Percentiles rank a stretch among this genome's conserved stretches.
Conservation (phyloP, 2,888 invertebrate species). For the Amphipyra berbera region DNA sequence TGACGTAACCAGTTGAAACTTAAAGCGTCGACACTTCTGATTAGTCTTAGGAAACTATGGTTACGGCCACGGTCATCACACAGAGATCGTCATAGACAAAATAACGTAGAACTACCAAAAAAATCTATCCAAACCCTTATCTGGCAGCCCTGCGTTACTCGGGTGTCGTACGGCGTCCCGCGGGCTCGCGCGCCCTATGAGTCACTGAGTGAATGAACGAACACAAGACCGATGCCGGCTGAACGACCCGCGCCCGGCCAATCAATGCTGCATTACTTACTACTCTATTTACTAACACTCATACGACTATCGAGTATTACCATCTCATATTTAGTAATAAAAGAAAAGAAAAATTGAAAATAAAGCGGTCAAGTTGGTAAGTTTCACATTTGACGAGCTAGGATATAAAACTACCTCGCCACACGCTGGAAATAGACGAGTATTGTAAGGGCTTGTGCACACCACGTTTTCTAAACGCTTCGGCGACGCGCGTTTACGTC, state of each 20-base stretch:
- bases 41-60: no score
- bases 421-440: no score
- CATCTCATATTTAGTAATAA: constrained; percentile 14
- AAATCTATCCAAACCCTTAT: background rate
- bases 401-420: no score
- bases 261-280: constrained; percentile 61
- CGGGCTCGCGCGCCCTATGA: constrained; percentile 44
- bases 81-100: background rate
- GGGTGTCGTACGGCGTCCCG: constrained; percentile 56
- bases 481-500: no score
- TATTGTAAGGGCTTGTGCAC: no score
- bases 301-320: constrained; percentile 35
- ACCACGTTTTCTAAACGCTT: no score
- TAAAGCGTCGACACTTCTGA: no score
- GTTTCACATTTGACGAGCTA: no score
- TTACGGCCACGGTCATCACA: background rate
- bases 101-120: constrained; percentile 13
- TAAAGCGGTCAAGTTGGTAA: no score
- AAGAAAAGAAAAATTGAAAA: background rate
- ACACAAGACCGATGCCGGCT: constrained; percentile 22
- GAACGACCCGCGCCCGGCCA: constrained; percentile 39
- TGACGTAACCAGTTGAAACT: no score
- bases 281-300: constrained; percentile 61
- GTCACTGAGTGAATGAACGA: constrained; percentile 57
- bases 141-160: constrained; percentile 39